phyloP scores from a whole-genome alignment of 2,113 vertebrate species.

The Oplegnathus fasciatus region DNA sequence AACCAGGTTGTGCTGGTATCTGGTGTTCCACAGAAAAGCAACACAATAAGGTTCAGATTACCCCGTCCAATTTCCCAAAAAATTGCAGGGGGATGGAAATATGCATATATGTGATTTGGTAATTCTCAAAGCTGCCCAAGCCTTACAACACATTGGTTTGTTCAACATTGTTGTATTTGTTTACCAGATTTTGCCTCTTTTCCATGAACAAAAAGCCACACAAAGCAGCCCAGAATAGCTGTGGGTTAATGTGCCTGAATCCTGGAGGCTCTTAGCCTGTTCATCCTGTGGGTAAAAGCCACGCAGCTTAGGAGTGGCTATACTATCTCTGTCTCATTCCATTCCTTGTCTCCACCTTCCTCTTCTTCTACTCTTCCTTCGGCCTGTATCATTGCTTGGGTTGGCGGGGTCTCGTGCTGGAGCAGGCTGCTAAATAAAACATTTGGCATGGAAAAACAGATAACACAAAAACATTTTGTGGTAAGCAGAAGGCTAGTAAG shows the following conservation, averaged over 20 bases:
- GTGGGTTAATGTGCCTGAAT: slow-evolving; percentile 74
- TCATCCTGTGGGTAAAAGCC: slow-evolving; percentile 69
- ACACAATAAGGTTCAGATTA: slow-evolving; percentile 82
- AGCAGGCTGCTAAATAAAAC: slow-evolving; percentile 78
- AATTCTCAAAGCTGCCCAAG: slow-evolving; percentile 55
- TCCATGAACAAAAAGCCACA: slow-evolving; percentile 76
- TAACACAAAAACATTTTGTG: slow-evolving; percentile 39
- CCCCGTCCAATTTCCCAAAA: slow-evolving; percentile 73
- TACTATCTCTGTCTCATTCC: slow-evolving; percentile 54
- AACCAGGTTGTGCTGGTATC: slow-evolving; percentile 76
- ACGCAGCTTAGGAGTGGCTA: slow-evolving; percentile 57
- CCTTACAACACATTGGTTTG: slow-evolving; percentile 54
- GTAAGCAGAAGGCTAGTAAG: slow-evolving; percentile 44
- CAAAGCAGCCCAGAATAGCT: slow-evolving; percentile 77
- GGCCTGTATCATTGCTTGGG: slow-evolving; percentile 64
- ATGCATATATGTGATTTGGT: slow-evolving; percentile 47
- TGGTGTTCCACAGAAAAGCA: slow-evolving; percentile 69
- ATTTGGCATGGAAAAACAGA: slow-evolving; percentile 67
- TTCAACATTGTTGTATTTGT: slow-evolving; percentile 63
- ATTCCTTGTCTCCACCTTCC: slow-evolving; percentile 38
- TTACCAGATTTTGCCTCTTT: slow-evolving; percentile 72
- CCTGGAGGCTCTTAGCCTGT: slow-evolving; percentile 56
- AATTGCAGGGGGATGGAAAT: slow-evolving; percentile 59
- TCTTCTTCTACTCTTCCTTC: slow-evolving; percentile 45
- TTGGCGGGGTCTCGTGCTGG: slow-evolving; percentile 56